Percentiles rank a stretch among this genome's conserved stretches.
Conservation (phyloP, 1,140 invertebrate genomes). For the Muscidifurax raptorellus region DNA sequence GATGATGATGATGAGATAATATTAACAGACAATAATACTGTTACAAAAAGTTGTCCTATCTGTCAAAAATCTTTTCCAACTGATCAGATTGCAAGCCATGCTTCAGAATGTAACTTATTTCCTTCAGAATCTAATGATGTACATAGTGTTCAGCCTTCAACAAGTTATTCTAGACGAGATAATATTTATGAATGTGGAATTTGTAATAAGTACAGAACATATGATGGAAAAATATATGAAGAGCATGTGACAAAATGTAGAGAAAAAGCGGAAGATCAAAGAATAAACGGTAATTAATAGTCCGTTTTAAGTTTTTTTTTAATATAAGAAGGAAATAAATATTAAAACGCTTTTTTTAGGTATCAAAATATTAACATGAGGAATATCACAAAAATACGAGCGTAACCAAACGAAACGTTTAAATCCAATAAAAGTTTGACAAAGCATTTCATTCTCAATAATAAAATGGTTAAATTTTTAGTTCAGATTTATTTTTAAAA, state of each 20-base stretch:
- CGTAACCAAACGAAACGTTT: too few species aligned
- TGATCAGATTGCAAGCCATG: slow-evolving; percentile 61
- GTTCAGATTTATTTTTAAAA: too few species aligned
- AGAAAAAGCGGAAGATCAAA: slow-evolving; percentile 36
- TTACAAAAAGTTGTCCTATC: slow-evolving; percentile 60
- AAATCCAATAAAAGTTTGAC: too few species aligned
- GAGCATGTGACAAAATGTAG: slow-evolving; percentile 57
- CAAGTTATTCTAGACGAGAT: slow-evolving; percentile 27
- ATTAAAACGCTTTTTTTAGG: not conserved
- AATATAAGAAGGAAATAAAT: not conserved
- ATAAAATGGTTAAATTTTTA: too few species aligned
- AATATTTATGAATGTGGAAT: slow-evolving; percentile 51
- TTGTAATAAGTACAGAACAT: slow-evolving; percentile 57
- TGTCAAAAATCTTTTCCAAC: slow-evolving; percentile 59
- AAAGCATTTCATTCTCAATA: too few species aligned
- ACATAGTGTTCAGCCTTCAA: slow-evolving; percentile 16
- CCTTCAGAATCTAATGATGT: slow-evolving; percentile 40
- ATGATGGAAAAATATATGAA: slow-evolving; percentile 50
- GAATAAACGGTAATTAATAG: slow-evolving; percentile 8
- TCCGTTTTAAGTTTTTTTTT: not conserved
- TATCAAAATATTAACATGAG: too few species aligned
- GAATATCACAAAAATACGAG: too few species aligned
- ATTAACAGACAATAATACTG: not conserved
- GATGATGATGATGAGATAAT: slow-evolving; percentile 14
- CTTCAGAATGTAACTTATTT: slow-evolving; percentile 61